Conservation (phyloP, 2,888 invertebrate genomes). For the Psylliodes chrysocephalus region DNA sequence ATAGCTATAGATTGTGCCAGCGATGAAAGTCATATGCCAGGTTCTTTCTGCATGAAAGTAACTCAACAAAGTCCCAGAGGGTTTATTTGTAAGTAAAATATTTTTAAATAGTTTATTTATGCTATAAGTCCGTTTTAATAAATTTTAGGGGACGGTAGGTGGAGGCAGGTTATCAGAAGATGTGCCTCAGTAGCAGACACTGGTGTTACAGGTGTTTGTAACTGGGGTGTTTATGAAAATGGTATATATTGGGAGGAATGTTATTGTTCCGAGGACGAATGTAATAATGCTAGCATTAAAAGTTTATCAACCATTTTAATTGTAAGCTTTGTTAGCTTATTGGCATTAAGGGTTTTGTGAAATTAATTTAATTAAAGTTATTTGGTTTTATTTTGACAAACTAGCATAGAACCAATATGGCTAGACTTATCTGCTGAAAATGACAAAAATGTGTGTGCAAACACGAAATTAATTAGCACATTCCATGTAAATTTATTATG, state of each 20-base stretch:
- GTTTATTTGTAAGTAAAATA: slow-evolving; percentile 86
- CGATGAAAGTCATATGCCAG: slow-evolving; percentile 93
- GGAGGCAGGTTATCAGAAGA: slow-evolving; percentile 89
- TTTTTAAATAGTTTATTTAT: neutral
- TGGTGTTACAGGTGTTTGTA: slow-evolving; percentile 94
- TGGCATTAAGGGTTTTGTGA: slow-evolving; percentile 9
- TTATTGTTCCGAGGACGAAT: slow-evolving; percentile 92
- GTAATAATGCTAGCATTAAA: slow-evolving; percentile 68
- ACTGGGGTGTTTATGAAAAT: slow-evolving; percentile 95
- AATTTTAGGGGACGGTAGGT: slow-evolving; percentile 90
- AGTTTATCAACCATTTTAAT: slow-evolving; percentile 10
- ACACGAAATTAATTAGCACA: too few relatives aligned
- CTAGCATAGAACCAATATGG: too few relatives aligned
- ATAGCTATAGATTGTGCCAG: slow-evolving; percentile 93
- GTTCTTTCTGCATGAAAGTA: slow-evolving; percentile 95
- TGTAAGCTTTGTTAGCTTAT: slow-evolving; percentile 11
- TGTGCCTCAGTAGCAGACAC: slow-evolving; percentile 92
- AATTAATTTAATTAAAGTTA: neutral
- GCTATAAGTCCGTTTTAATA: slow-evolving; percentile 61
- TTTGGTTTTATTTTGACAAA: neutral
- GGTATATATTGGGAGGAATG: slow-evolving; percentile 98
- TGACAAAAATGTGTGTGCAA: too few relatives aligned
- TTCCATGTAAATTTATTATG: too few relatives aligned
- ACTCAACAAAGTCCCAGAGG: slow-evolving; percentile 94
- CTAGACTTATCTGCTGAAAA: too few relatives aligned